Conservation (phyloP, 2,113 vertebrate species). For the Ranitomeya variabilis region DNA sequence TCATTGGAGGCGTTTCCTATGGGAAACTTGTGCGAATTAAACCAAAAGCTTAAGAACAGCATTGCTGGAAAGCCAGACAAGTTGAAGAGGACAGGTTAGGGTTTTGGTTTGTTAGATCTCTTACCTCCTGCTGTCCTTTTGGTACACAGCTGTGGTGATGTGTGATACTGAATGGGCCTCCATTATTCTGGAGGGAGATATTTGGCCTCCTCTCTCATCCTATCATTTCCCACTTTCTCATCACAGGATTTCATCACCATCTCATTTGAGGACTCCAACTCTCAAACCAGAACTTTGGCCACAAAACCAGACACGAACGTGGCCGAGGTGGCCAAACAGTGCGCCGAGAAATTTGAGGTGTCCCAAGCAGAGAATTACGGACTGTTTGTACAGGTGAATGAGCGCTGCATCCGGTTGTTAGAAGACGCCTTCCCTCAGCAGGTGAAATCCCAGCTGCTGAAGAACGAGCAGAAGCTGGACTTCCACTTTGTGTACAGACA, state of each 20-base stretch:
- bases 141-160: no score
- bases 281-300: constrained; percentile 83
- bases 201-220: no score
- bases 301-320: constrained; percentile 75
- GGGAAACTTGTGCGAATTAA: no score
- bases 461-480: constrained; percentile 77
- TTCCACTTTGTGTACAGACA: constrained; percentile 91
- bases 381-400: constrained; percentile 82
- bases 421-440: constrained; percentile 80
- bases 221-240: not conserved
- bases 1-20: no score
- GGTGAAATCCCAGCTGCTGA: constrained; percentile 83
- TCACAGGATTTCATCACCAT: constrained; percentile 91
- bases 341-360: constrained; percentile 87
- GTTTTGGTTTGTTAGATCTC: no score
- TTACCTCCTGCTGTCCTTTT: no score
- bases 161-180: no score
- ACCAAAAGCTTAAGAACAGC: no score
- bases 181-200: no score
- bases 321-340: constrained; percentile 80
- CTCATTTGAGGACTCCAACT: constrained; percentile 79
- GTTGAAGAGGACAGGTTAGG: no score
- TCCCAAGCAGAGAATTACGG: constrained; percentile 69
- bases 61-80: no score
- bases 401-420: constrained; percentile 72